Evolutionary conservation across 2,797 vertebrate genomes (phyloP), one percentile per base, ranked within the genome.

Genomic region (Circus cinereus): DNA sequence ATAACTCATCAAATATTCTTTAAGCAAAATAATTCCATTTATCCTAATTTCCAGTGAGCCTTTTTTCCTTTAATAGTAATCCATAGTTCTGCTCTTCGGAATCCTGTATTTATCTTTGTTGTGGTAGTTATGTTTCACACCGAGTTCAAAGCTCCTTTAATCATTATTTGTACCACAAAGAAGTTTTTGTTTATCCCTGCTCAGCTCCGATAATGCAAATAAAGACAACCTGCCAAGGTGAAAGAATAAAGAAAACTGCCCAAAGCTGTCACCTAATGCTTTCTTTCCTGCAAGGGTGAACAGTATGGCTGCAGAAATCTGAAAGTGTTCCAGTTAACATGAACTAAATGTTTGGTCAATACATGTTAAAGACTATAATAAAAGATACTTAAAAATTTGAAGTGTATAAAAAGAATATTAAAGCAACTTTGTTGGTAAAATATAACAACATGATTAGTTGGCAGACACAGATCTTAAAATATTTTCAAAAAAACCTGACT

Each of bases 101-200:
- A 79, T 56, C 69, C 62, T 53, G 56, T 50, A 36, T 59, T 78
- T 88, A 94, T 70, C 84, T 97, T 96, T 91, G 73, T 86, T 94
- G 85, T 67, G 74, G 91, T 86, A 89, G 82, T 88, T 85, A 30
- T 4, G 40, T 95, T 97, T 89, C 95, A 92, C 51, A 96, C 38
- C 4, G 20, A 93, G 77, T 80, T 95, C 87, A 89, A 88, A 92
- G 92, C 90, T 92, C 45, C 91, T 97, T 95, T 91, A 94, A 94
- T 92, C 89, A 63, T 93, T 88, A 95, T 94, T 96, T 97, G 90
- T 92, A 94, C 89, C 95, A 96, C 92, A 96, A 97, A 96, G 88
- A 93, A 95, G 74, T 92, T 93, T 92, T 93, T 95, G 85, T 92
- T 98, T 97, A 97, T 85, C 83, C 40, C 88, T 79, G 38, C 53